phyloP scores from a whole-genome alignment of 2,888 invertebrate genomes.

The Rhamnusium bicolor region DNA sequence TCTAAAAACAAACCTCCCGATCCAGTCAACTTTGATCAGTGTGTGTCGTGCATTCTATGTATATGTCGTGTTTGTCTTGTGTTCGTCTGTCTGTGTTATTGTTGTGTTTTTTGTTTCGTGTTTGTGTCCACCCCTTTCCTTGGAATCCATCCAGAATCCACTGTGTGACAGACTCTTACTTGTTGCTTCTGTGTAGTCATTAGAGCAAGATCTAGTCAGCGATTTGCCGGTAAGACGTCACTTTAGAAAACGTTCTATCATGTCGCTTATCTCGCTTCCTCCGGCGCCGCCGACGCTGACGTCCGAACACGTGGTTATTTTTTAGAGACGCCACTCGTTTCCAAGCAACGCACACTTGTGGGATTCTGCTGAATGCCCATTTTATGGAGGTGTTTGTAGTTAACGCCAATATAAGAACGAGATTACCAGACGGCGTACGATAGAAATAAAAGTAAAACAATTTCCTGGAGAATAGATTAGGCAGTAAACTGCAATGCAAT shows the following conservation, averaged over 20 bases:
- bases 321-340: neutral
- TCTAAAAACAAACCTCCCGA: conserved; percentile 18
- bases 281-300: neutral
- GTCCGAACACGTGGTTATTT: conserved; percentile 4
- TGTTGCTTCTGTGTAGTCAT: conserved; percentile 28
- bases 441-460: neutral
- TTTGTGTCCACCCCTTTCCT: conserved; percentile 13
- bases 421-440: neutral
- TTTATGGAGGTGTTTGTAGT: neutral
- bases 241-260: neutral
- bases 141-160: conserved; percentile 19
- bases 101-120: conserved; percentile 28
- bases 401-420: neutral
- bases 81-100: conserved; percentile 25
- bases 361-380: neutral
- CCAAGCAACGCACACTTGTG: neutral
- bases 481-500: neutral
- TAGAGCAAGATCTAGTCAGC: conserved; percentile 4
- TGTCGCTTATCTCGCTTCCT: neutral
- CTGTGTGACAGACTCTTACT: conserved; percentile 17
- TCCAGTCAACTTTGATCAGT: conserved; percentile 1
- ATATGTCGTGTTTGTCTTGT: conserved; percentile 32
- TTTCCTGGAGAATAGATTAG: neutral
- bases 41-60: conserved; percentile 1
- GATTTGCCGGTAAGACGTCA: conserved; percentile 20